Base-by-base conservation (phyloP, 2,797 vertebrate genomes). In the Chanos chanos region DNA sequence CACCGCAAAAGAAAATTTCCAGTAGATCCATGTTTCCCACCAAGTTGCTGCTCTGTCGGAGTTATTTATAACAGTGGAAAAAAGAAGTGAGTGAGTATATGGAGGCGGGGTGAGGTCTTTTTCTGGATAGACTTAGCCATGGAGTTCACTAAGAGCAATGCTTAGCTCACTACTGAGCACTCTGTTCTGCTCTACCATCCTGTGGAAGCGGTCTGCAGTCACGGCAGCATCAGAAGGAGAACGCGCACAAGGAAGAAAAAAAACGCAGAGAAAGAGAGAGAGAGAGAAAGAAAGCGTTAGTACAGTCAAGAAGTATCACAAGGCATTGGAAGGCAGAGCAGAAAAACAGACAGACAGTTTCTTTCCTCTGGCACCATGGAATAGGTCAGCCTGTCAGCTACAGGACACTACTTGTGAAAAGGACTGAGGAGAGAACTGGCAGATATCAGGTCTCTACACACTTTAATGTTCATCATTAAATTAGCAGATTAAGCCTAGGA, bases 71-170 rank as follows among this genome's bases (percentile, higher is more conserved):
- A n/a, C n/a, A 48, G 5, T 7, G 16, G 2, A 33, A 4, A 48
- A 45, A 28, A 16, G 1, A 27, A 22, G 27, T 24, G 30, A 28
- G 9, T 2, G 4, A 7, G 8, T 16, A 47, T 47, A 47, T 5
- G 25, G 13, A 25, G 24, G n/a, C n/a, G n/a, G n/a, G 16, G 25
- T 48, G n/a, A 5, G 45, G 39, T 28, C 22, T 47, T 10, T 9
- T 45, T 44, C n/a, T 45, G 22, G 33, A 22, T 37, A 68, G 37
- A 50, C 73, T 87, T 77, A 86, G 82, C 78, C 82, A 80, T 81
- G 83, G 70, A 87, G 80, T 65, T 86, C 84, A 0, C 76, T 85
- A 54, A 86, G 83, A 74, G 85, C 80, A 61, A 85, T 77, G 71
- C 79, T 81, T 60, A 87, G 81, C 61, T 85, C 82, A 0, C 79